A percentile compares a stretch with the other conserved stretches of the same genome.
Conservation (phyloP, 2,797 vertebrate genomes). For the Aplochiton taeniatus region DNA sequence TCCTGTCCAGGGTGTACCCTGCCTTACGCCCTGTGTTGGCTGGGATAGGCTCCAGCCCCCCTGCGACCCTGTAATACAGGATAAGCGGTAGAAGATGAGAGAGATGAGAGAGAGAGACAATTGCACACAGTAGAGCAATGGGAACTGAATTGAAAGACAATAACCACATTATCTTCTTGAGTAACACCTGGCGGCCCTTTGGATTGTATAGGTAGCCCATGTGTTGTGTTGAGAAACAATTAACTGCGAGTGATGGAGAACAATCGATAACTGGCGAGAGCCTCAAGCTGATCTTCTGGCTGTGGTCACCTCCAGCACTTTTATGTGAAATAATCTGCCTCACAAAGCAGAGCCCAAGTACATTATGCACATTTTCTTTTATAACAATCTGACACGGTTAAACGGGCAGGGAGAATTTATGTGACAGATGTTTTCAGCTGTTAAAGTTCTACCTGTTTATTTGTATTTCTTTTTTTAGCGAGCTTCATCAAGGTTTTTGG, state of each 20-base stretch:
- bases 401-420: conserved; percentile 10
- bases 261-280: conserved; percentile 5
- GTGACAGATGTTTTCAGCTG: neutral
- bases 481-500: too few relatives aligned
- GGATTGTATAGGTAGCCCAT: conserved; percentile 9
- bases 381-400: neutral
- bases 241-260: conserved; percentile 14
- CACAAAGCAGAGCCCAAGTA: conserved; percentile 12
- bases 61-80: too few relatives aligned
- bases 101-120: too few relatives aligned
- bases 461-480: too few relatives aligned
- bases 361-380: conserved; percentile 21
- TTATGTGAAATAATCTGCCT: neutral
- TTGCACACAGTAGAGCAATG: neutral
- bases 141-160: conserved; percentile 30
- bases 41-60: too few relatives aligned
- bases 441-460: too few relatives aligned
- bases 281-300: conserved; percentile 4
- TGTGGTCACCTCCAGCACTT: conserved; percentile 8
- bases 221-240: conserved; percentile 23
- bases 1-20: too few relatives aligned
- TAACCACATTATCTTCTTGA: conserved; percentile 11
- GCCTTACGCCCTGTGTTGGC: too few relatives aligned
- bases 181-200: conserved; percentile 9
- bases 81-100: too few relatives aligned